Conservation (phyloP, 2,797 vertebrate species). For the Eutrigla gurnardus region DNA sequence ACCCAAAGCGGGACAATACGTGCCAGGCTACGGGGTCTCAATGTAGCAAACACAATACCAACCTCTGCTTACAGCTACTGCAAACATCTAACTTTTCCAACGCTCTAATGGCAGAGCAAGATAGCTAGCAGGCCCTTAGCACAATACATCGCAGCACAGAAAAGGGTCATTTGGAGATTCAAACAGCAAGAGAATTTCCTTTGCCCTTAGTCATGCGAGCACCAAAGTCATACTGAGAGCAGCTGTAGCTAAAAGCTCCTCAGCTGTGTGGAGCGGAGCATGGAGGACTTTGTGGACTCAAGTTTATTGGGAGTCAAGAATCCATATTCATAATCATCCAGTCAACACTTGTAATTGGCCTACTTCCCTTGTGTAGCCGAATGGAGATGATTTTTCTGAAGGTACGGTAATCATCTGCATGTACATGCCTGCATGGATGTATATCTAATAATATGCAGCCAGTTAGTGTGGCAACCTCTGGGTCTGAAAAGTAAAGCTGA, state of each 20-base stretch:
- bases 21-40: background rate
- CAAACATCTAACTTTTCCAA: background rate
- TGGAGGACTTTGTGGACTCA: slow-evolving; percentile 12
- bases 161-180: slow-evolving; percentile 11
- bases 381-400: slow-evolving; percentile 20
- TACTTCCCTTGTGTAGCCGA: slow-evolving; percentile 43
- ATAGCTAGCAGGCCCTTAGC: background rate
- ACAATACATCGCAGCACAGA: background rate
- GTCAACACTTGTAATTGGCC: slow-evolving; percentile 69
- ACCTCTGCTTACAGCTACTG: slow-evolving; percentile 7
- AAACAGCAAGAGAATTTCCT: slow-evolving; percentile 18
- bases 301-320: slow-evolving; percentile 36
- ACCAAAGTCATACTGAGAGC: slow-evolving; percentile 35
- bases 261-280: background rate
- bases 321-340: slow-evolving; percentile 39
- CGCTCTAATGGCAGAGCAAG: background rate
- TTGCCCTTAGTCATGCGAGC: background rate
- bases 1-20: background rate
- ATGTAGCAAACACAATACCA: slow-evolving; percentile 15
- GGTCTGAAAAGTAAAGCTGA: background rate
- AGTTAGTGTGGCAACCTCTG: background rate
- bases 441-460: slow-evolving; percentile 11
- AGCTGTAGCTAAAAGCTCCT: slow-evolving; percentile 31
- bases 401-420: slow-evolving; percentile 28
- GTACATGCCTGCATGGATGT: slow-evolving; percentile 12